phyloP scores from a whole-genome alignment of 1,140 invertebrate genomes.

The Aphis craccivora region DNA sequence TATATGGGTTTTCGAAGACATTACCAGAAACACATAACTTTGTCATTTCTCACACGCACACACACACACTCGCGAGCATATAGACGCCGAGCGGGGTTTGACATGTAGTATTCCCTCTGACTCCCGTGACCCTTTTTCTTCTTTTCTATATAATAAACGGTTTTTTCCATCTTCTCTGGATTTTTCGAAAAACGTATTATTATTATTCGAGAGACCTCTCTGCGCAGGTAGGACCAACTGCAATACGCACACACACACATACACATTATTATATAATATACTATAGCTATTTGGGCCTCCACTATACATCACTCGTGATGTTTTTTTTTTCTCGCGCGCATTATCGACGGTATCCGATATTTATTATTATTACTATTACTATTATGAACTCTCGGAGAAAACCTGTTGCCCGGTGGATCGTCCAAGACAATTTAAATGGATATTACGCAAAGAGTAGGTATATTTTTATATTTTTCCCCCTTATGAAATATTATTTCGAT shows the following conservation, averaged over 20 bases:
- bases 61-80: too few species aligned
- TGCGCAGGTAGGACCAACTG: constrained; percentile 34
- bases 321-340: constrained; percentile 24
- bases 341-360: constrained; percentile 49
- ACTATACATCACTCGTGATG: constrained; percentile 9
- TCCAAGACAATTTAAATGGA: constrained; percentile 46
- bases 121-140: constrained; percentile 52
- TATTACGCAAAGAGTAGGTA: constrained; percentile 27
- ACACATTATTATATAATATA: background rate
- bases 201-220: background rate
- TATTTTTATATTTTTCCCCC: background rate
- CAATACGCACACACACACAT: background rate
- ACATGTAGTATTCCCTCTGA: constrained; percentile 45
- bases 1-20: constrained; percentile 39
- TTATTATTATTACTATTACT: constrained; percentile 51
- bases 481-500: constrained; percentile 41
- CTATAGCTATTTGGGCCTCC: background rate
- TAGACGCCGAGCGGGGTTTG: constrained; percentile 10
- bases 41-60: constrained; percentile 48
- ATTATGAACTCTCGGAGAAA: constrained; percentile 26
- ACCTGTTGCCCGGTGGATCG: constrained; percentile 51
- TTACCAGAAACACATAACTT: constrained; percentile 57
- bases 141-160: constrained; percentile 38
- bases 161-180: constrained; percentile 11
- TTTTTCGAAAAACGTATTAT: constrained; percentile 46